phyloP scores from a whole-genome alignment of 2,797 vertebrate species.

The Sebastes wilsoni region DNA sequence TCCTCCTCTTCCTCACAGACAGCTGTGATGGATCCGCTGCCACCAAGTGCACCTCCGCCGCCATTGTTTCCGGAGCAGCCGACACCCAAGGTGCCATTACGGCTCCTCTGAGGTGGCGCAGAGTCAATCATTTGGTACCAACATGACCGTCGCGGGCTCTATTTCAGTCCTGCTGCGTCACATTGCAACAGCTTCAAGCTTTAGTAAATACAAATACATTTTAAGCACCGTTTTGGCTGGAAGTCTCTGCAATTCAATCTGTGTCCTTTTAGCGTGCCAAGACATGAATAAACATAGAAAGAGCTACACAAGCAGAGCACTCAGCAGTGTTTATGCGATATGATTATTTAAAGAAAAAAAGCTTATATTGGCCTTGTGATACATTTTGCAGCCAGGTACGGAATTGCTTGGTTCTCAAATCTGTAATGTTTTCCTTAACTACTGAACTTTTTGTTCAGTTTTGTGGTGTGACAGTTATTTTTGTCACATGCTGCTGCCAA shows the following conservation, averaged over 20 bases:
- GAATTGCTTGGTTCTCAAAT: not conserved
- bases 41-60: not conserved
- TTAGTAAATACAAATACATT: not conserved
- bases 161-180: not conserved
- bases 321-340: not conserved
- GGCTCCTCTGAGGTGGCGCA: not conserved
- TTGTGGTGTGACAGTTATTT: not conserved
- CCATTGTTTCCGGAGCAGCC: not conserved
- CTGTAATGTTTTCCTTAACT: not conserved
- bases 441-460: not conserved
- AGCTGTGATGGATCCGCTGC: constrained; percentile 18
- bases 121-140: not conserved
- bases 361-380: not conserved
- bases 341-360: not conserved
- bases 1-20: not conserved
- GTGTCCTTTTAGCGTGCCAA: not conserved
- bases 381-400: not conserved
- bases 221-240: not conserved
- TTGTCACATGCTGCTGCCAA: not conserved
- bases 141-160: not conserved
- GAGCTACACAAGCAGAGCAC: not conserved
- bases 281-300: not conserved
- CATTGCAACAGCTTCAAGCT: not conserved
- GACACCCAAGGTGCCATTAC: not conserved
- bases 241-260: not conserved